Base-by-base conservation (phyloP, 1,140 invertebrate species). In the Gryllus bimaculatus region DNA sequence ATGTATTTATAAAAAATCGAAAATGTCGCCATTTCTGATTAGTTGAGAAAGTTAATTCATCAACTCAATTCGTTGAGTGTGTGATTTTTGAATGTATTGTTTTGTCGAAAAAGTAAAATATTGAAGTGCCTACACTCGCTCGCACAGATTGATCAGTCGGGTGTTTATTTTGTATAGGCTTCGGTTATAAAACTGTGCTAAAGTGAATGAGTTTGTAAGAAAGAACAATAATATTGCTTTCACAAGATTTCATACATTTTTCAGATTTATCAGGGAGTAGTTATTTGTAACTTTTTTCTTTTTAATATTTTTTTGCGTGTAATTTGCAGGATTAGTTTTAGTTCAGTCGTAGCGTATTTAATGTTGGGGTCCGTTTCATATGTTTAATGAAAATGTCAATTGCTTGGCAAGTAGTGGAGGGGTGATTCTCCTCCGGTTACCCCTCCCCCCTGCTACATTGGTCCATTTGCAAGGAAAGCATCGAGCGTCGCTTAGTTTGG, bases 151-250 rank as follows among this genome's bases (percentile, higher is more conserved):
- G 78, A 78, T 78, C 78, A 74, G 26, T 78, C 78, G 21, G n/a
- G 20, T 20, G 78, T 39, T 13, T 26, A n/a, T n/a, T n/a, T 47
- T 12, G 8, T 73, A 26, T 26, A 20, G 78, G 66, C 66, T 75
- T 47, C 49, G 78, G 74, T 73, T 78, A 78, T 78, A 78, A 78
- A 73, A 18, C 78, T 78, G 78, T 78, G 78, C 78, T 73, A 78
- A 78, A 78, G 8, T 7, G 26, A 39, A 2, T 1, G 26, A 39
- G 26, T 39, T 39, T 39, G 26, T 39, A 39, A 39, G 26, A 39
- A 39, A 39, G 5, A 39, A 5, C 26, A 39, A 39, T 39, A 39
- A 39, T 39, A 5, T 39, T 39, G 26, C 26, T 39, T 39, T 39
- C 5, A 39, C 26, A 39, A 39, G 5, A 1, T 39, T 39, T 75